Conservation (phyloP, 2,888 invertebrate genomes). For the Rhogogaster chlorosoma region DNA sequence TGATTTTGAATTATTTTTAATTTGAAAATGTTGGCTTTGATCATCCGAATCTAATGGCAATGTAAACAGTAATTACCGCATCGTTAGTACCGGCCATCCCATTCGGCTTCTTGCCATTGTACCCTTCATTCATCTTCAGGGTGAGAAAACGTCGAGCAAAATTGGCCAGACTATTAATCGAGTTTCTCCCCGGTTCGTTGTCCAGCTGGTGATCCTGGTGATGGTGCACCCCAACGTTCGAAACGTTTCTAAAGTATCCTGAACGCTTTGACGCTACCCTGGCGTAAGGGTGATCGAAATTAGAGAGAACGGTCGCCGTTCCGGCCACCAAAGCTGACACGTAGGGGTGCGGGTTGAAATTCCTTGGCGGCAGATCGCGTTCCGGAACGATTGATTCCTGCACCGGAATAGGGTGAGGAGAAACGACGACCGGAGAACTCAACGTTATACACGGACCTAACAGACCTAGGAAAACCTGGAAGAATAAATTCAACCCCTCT, state of each 20-base stretch:
- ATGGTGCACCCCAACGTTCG: not conserved
- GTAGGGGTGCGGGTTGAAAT: constrained; percentile 77
- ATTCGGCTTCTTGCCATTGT: not conserved
- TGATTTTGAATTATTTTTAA: not conserved
- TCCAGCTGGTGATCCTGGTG: not conserved
- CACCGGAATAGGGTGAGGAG: not conserved
- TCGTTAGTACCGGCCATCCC: not conserved
- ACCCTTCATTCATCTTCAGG: not conserved
- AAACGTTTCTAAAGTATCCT: constrained; percentile 1
- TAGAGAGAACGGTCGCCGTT: constrained; percentile 47
- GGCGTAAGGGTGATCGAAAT: constrained; percentile 56
- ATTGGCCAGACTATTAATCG: constrained; percentile 25
- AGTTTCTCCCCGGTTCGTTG: not conserved
- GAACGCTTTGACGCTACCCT: constrained; percentile 38
- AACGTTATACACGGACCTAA: not conserved
- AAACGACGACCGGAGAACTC: not conserved
- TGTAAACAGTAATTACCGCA: constrained; percentile 3
- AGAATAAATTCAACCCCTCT: not conserved
- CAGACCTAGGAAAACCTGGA: constrained; percentile 17
- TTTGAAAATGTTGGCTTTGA: not conserved
- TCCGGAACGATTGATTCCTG: constrained; percentile 68
- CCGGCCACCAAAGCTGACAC: constrained; percentile 31
- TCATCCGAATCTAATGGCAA: not conserved
- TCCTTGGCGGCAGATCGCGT: constrained; percentile 74
- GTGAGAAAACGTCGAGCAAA: constrained; percentile 19